These are phyloP conservation scores for Periparus ater DNA, from an alignment of 2,797 vertebrate genomes.

Conservation along the genomic window DNA sequence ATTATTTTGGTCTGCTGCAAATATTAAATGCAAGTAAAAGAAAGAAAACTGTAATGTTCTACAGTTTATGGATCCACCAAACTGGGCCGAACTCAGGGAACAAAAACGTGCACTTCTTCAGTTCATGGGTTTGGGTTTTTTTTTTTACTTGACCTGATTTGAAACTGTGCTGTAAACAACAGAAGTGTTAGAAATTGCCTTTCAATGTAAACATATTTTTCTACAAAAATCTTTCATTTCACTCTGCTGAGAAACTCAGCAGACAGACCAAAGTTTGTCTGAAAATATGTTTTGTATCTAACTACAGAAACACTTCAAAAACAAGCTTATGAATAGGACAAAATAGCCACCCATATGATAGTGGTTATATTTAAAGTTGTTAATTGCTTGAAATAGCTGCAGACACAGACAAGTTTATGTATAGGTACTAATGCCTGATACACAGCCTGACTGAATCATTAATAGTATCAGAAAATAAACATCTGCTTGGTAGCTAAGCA, in stretches of 20 bases:
- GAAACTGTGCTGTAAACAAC: conserved; percentile 10
- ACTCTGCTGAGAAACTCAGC: neutral
- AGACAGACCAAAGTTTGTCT: neutral
- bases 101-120: neutral
- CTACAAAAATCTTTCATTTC: neutral
- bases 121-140: fast-evolving
- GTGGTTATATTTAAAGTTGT: neutral
- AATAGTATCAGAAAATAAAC: neutral
- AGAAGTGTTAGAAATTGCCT: neutral
- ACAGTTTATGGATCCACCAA: neutral
- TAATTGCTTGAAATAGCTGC: neutral
- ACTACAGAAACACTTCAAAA: neutral
- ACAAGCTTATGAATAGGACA: neutral
- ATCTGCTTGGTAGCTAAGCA: neutral
- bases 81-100: neutral
- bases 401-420: neutral
- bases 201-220: neutral
- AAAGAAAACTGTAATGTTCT: neutral
- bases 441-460: neutral
- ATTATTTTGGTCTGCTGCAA: neutral
- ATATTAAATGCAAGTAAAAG: neutral
- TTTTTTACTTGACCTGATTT: neutral
- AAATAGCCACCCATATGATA: neutral
- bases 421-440: neutral
- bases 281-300: neutral